Evolutionary conservation across 2,113 vertebrate species (phyloP).

Genomic region (Anguilla japonica): DNA sequence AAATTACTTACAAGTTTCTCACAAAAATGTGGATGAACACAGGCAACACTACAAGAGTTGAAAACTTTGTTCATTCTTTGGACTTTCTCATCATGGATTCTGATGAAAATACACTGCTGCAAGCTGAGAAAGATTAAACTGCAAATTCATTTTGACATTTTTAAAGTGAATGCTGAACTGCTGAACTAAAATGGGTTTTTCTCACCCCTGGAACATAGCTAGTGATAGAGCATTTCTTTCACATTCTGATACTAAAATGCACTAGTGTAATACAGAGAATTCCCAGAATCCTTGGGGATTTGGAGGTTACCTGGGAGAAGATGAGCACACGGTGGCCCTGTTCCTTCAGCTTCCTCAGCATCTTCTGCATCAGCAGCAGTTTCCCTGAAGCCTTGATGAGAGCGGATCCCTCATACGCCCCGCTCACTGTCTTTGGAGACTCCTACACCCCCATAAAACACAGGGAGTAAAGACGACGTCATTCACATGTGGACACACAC

Average conservation of each 20-base stretch:
- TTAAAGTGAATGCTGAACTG: too few relatives aligned
- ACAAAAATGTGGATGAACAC: too few relatives aligned
- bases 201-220: too few relatives aligned
- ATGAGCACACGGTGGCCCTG: slow-evolving; percentile 94
- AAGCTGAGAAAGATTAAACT: too few relatives aligned
- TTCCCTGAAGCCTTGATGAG: slow-evolving; percentile 93
- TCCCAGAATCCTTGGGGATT: not conserved
- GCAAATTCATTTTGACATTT: too few relatives aligned
- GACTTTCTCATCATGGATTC: too few relatives aligned
- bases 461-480: not conserved
- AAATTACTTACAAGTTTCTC: too few relatives aligned
- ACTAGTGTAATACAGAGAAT: not conserved
- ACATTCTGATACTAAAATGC: not conserved
- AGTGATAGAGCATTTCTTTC: not conserved
- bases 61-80: too few relatives aligned
- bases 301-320: slow-evolving; percentile 84
- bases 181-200: too few relatives aligned
- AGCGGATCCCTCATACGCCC: slow-evolving; percentile 92
- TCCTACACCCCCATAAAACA: slow-evolving; percentile 68
- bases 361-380: slow-evolving; percentile 88
- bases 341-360: slow-evolving; percentile 92
- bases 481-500: not conserved
- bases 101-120: too few relatives aligned
- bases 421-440: slow-evolving; percentile 96
- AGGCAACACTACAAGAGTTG: too few relatives aligned